These are phyloP conservation scores for Cassiopea andromeda DNA, from an alignment of 30 jellyfish, hydroid and myxozoan genomes.

Conservation along the genomic window DNA sequence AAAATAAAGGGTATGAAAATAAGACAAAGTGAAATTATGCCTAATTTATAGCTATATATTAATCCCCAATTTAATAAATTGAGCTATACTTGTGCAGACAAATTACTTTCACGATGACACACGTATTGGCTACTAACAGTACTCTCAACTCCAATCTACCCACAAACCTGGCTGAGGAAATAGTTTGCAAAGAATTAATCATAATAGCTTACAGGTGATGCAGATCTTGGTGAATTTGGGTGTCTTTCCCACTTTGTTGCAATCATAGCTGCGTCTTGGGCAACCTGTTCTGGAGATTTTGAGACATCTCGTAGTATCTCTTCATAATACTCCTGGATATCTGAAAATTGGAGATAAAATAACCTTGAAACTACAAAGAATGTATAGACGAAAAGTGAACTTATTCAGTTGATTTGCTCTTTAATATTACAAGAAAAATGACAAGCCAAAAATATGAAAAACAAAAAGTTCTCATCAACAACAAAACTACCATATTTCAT, in stretches of 20 bases:
- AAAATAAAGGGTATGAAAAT: too few species aligned
- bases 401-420: too few species aligned
- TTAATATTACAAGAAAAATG: too few species aligned
- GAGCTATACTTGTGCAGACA: not conserved
- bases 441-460: too few species aligned
- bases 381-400: too few species aligned
- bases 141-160: not conserved
- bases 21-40: too few species aligned
- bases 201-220: constrained; percentile 51
- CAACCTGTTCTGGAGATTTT: constrained; percentile 87
- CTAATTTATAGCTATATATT: not conserved
- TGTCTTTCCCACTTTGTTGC: constrained; percentile 91
- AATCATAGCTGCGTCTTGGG: constrained; percentile 71
- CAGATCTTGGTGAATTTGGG: constrained; percentile 14
- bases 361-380: too few species aligned
- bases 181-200: constrained; percentile 2
- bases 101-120: not conserved
- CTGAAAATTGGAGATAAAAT: constrained; percentile 20
- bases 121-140: not conserved
- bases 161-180: not conserved
- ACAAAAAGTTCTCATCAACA: too few species aligned
- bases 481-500: too few species aligned
- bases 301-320: constrained; percentile 79
- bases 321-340: constrained; percentile 88
- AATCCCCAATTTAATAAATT: not conserved